These are phyloP conservation scores for Sclerurus mexicanus DNA, from an alignment of 2,113 vertebrate genomes.

Conservation along the genomic window DNA sequence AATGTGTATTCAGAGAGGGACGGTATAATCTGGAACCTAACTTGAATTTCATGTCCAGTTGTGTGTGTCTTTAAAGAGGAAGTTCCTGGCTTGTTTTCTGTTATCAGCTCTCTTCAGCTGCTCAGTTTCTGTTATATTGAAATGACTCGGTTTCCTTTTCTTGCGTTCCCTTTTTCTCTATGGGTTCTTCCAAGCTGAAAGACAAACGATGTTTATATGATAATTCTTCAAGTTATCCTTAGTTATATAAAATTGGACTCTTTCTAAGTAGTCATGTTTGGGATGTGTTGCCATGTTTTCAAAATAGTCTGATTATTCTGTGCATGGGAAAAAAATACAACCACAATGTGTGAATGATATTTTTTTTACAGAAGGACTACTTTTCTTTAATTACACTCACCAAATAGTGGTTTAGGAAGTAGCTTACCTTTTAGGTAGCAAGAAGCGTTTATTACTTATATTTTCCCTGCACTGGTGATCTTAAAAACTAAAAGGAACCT, in stretches of 20 bases:
- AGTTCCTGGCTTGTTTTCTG: not conserved
- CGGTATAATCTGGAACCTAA: not conserved
- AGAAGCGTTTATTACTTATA: not conserved
- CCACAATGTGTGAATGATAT: not conserved
- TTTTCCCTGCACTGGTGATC: not conserved
- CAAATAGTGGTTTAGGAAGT: not conserved
- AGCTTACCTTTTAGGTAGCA: not conserved
- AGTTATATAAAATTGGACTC: not conserved
- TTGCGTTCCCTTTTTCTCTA: not conserved
- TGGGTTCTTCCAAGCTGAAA: not conserved
- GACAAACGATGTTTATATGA: not conserved
- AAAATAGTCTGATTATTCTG: not conserved
- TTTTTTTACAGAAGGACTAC: not conserved
- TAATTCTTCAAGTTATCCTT: not conserved
- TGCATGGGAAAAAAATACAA: not conserved
- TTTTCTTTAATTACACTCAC: not conserved
- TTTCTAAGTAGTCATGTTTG: not conserved
- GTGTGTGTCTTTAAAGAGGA: not conserved
- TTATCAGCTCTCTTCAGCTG: not conserved
- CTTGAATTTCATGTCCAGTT: not conserved
- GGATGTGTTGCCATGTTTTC: not conserved
- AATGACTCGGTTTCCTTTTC: not conserved
- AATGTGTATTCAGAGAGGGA: not conserved
- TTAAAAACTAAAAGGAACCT: not conserved
- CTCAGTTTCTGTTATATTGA: not conserved